phyloP scores from a whole-genome alignment of 1,140 invertebrate genomes.

The Nilaparvata lugens region DNA sequence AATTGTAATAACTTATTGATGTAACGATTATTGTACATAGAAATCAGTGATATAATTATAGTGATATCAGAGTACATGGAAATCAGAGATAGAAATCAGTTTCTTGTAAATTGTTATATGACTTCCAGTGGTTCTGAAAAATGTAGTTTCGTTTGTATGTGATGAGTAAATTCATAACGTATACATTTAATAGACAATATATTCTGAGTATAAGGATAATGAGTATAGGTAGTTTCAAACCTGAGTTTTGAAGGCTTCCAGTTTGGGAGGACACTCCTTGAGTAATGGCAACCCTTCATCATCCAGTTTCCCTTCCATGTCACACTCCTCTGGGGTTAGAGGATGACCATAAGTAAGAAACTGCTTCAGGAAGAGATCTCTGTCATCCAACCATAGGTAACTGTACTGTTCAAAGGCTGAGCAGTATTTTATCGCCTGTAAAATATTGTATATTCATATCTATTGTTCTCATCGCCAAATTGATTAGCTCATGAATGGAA shows the following conservation, averaged over 20 bases:
- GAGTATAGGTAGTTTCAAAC: constrained; percentile 26
- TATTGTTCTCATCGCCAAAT: background rate
- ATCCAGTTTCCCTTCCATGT: constrained; percentile 42
- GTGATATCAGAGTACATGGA: too few species aligned
- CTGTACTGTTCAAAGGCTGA: constrained; percentile 32
- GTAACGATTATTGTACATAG: too few species aligned
- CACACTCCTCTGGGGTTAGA: constrained; percentile 46
- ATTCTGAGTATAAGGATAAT: too few species aligned
- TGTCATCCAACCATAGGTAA: constrained; percentile 57
- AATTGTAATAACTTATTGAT: too few species aligned
- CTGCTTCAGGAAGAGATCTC: constrained; percentile 48
- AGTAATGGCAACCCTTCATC: constrained; percentile 35
- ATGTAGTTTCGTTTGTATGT: too few species aligned
- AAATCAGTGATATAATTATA: too few species aligned
- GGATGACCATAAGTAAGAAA: constrained; percentile 55
- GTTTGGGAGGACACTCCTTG: constrained; percentile 40
- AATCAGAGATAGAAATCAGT: too few species aligned
- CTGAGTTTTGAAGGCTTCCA: constrained; percentile 50
- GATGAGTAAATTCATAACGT: too few species aligned
- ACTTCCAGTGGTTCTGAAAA: too few species aligned
- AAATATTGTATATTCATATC: background rate
- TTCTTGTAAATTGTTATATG: too few species aligned
- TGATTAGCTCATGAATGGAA: too few species aligned
- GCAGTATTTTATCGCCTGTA: constrained; percentile 24
- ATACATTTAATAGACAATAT: too few species aligned